A percentile compares a stretch with the other conserved stretches of the same genome.
These are phyloP conservation scores for Megalops cyprinoides DNA, from an alignment of 2,797 vertebrate genomes.

Conservation along the genomic window DNA sequence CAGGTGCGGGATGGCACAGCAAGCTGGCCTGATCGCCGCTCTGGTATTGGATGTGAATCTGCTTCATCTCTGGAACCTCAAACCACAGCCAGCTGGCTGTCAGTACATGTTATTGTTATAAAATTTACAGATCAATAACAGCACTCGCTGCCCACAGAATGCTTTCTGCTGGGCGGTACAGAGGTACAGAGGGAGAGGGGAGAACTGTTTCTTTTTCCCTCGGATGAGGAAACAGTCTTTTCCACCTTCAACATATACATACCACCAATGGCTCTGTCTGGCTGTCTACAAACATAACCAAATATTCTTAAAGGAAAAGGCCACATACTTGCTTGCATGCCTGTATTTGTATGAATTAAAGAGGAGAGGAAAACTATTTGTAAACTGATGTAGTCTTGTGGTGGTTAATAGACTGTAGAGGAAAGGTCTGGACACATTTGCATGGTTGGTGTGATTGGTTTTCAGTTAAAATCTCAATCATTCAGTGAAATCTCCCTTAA, in stretches of 20 bases:
- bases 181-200: too few relatives aligned
- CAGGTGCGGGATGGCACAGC: neutral
- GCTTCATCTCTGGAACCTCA: neutral
- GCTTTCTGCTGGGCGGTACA: neutral
- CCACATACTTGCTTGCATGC: too few relatives aligned
- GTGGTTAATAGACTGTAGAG: too few relatives aligned
- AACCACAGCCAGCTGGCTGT: neutral
- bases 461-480: neutral
- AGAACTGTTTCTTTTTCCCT: too few relatives aligned
- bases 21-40: neutral
- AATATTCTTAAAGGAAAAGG: conserved; percentile 3
- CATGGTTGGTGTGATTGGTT: too few relatives aligned
- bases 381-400: too few relatives aligned
- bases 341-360: too few relatives aligned
- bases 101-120: neutral
- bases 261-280: neutral
- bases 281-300: neutral
- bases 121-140: neutral
- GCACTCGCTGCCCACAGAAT: neutral
- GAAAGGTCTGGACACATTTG: too few relatives aligned
- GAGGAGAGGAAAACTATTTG: too few relatives aligned
- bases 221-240: neutral
- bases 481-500: too few relatives aligned
- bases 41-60: neutral
- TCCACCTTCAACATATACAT: neutral